A percentile compares a stretch with the other conserved stretches of the same genome.
Conservation (phyloP, 1,140 invertebrate species). For the Chironomus striatipennis region DNA sequence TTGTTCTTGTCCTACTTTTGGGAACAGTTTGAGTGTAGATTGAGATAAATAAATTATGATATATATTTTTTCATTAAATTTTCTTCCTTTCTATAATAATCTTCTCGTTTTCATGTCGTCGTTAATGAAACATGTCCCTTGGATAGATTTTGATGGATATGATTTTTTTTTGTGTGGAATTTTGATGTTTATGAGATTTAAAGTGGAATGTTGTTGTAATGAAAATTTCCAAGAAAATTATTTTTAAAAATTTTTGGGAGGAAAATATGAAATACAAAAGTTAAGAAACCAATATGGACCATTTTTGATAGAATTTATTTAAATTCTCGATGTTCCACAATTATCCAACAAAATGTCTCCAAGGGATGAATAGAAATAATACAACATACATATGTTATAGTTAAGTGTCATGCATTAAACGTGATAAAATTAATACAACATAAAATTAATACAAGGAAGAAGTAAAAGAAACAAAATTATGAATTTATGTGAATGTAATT, state of each 20-base stretch:
- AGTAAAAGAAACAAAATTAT: not conserved
- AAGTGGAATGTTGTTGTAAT: too few relatives aligned
- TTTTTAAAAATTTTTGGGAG: too few relatives aligned
- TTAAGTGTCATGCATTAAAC: conserved; percentile 13
- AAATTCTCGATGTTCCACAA: too few relatives aligned
- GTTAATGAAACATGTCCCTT: not conserved
- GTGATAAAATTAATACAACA: not conserved
- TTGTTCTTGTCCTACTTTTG: not conserved
- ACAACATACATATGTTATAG: not conserved
- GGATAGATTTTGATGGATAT: not conserved
- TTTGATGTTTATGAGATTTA: too few relatives aligned
- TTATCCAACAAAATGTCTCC: too few relatives aligned
- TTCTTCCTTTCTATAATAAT: not conserved
- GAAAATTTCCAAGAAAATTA: too few relatives aligned
- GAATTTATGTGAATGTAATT: conserved; percentile 3
- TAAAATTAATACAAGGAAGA: too few relatives aligned
- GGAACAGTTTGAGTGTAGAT: not conserved
- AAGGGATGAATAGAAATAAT: too few relatives aligned
- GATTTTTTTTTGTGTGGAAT: too few relatives aligned
- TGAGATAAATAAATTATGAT: conserved; percentile 15
- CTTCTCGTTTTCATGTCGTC: not conserved
- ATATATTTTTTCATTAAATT: conserved; percentile 10
- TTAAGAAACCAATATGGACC: too few relatives aligned
- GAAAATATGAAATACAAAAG: too few relatives aligned
- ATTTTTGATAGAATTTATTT: too few relatives aligned